Conservation (phyloP, 1,140 invertebrate species). For the Sinella curviseta region DNA sequence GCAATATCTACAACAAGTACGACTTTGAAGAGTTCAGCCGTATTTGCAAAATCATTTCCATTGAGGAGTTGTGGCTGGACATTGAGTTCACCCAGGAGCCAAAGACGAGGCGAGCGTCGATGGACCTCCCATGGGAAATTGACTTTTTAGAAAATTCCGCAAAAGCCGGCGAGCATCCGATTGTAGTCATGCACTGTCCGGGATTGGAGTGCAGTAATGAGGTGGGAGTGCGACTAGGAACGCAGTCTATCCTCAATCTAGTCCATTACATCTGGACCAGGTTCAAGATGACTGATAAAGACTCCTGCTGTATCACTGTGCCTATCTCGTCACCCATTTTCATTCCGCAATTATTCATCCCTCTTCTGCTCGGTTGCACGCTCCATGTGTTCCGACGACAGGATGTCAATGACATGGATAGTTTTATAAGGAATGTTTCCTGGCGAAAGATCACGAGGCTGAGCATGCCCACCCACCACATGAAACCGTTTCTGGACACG, state of each 20-base stretch:
- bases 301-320: not conserved
- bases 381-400: not conserved
- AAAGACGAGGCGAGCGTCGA: not conserved
- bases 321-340: not conserved
- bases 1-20: slow-evolving; percentile 49
- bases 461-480: not conserved
- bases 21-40: slow-evolving; percentile 23
- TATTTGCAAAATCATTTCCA: not conserved
- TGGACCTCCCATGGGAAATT: not conserved
- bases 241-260: slow-evolving; percentile 74
- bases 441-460: not conserved
- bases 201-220: slow-evolving; percentile 50
- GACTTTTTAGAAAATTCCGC: not conserved
- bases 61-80: slow-evolving; percentile 34
- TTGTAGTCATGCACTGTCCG: slow-evolving; percentile 43
- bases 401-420: not conserved
- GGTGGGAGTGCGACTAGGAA: slow-evolving; percentile 70
- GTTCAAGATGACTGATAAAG: slow-evolving; percentile 60
- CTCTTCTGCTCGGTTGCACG: slow-evolving; percentile 33
- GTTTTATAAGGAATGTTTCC: not conserved
- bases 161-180: not conserved
- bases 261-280: slow-evolving; percentile 77
- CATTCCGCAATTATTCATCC: slow-evolving; percentile 31
- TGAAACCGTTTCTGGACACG: slow-evolving; percentile 1
- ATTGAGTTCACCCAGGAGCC: not conserved